Base-by-base conservation (phyloP, 2,797 vertebrate genomes). In the Salmo trutta region DNA sequence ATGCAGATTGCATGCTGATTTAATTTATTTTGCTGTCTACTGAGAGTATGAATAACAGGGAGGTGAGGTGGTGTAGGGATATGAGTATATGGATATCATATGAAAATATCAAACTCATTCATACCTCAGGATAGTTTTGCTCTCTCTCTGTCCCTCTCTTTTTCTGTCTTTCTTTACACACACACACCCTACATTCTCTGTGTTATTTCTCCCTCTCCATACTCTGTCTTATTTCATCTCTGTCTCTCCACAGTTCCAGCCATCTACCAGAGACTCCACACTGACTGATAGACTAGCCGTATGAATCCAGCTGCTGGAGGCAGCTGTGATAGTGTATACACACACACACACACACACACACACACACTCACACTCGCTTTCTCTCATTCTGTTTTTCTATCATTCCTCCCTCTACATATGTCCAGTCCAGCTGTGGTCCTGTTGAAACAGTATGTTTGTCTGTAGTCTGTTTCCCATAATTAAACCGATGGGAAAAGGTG, bases 221-320 rank as follows among this genome's bases (percentile, higher is more conserved):
- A 33, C 31, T 31, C 3, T 36, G 2, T 47, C 41, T 47, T 41
- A 8, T 41, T 41, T 47, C 10, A 47, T 59, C n/a, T 7, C 19
- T n/a, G 5, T 59, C n/a, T 47, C 41, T 47, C 41, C 41, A 62
- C 56, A 21, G 41, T 47, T 47, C 10, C 41, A 47, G n/a, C n/a
- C 19, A n/a, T 70, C 68, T 41, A 19, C 36, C 68, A 36, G 19
- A 10, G n/a, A 47, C 54, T 76, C 64, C 76, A 79, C 54, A 79
- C 80, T 77, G 69, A 81, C 82, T 77, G 82, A 47, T 78, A 85
- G 90, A 81, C 85, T 76, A 84, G 69, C 85, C 82, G 83, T 78
- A 72, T 80, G 84, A 84, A 85, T 85, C 87, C 89, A 91, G 90
- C 84, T 90, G 91, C 79, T 87, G 72, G 41, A 79, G 21, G 41